Percentiles rank a stretch among this genome's conserved stretches.
These are phyloP conservation scores for Drosophila prosaltans DNA, from an alignment of 1,140 invertebrate genomes.

Conservation along the genomic window DNA sequence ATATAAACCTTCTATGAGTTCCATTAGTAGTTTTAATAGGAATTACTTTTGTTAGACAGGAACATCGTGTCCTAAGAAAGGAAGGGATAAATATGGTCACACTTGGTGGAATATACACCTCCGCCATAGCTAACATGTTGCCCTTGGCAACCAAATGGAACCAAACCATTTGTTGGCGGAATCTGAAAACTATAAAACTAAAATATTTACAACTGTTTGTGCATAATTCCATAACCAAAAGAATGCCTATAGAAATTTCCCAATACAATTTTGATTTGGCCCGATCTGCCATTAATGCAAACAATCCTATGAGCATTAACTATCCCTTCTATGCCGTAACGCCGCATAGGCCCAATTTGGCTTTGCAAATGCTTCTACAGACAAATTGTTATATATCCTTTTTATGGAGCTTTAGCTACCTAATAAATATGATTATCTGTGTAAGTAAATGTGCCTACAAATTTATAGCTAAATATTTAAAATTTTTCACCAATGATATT, in stretches of 20 bases:
- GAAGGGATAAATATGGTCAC: no score
- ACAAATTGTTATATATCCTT: conserved; percentile 90
- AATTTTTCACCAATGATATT: neutral
- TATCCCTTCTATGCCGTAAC: conserved; percentile 62
- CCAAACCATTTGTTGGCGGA: neutral
- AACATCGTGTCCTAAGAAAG: no score
- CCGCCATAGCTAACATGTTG: neutral
- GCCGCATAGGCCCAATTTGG: conserved; percentile 86
- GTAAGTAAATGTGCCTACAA: conserved; percentile 24
- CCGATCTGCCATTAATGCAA: neutral
- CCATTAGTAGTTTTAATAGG: no score
- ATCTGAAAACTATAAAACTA: no score
- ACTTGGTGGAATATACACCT: no score
- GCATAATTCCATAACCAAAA: neutral
- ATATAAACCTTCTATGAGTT: no score
- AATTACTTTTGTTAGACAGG: no score
- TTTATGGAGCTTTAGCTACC: conserved; percentile 89
- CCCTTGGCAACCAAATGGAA: conserved; percentile 1
- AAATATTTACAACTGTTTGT: no score
- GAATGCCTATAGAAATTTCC: neutral
- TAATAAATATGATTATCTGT: conserved; percentile 92
- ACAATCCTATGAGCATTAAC: neutral
- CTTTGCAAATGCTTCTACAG: conserved; percentile 92
- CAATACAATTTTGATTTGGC: neutral
- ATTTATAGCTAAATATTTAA: neutral